phyloP scores from a whole-genome alignment of 1,140 invertebrate genomes.

The Meloidogyne hapla region DNA sequence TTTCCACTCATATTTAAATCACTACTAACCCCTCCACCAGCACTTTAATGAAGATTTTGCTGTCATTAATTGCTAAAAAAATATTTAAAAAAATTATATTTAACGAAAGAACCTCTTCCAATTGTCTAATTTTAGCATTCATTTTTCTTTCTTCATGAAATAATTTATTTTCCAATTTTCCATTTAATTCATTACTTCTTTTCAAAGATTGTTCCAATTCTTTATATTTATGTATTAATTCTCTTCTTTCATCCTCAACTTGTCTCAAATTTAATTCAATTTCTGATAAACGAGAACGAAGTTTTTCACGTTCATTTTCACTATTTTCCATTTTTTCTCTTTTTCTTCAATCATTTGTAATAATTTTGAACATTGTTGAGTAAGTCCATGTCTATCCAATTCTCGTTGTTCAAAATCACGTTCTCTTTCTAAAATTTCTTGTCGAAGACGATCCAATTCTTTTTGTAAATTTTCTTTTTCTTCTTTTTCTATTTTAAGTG shows the following conservation, averaged over 20 bases:
- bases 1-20: conserved; percentile 44
- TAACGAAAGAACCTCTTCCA: conserved; percentile 29
- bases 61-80: conserved; percentile 31
- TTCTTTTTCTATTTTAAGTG: conserved; percentile 27
- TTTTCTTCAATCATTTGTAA: conserved; percentile 42
- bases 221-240: conserved; percentile 18
- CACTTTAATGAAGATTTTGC: conserved; percentile 32
- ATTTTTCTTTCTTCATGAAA: conserved; percentile 37
- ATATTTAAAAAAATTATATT: background rate
- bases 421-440: conserved; percentile 33
- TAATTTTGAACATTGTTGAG: conserved; percentile 32
- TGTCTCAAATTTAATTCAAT: conserved; percentile 22
- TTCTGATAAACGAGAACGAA: conserved; percentile 31
- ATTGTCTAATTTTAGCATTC: conserved; percentile 32
- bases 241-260: conserved; percentile 36
- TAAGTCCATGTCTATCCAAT: conserved; percentile 25
- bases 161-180: conserved; percentile 38
- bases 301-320: conserved; percentile 32
- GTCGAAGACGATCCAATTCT: conserved; percentile 31
- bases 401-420: conserved; percentile 32
- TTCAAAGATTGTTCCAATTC: conserved; percentile 35
- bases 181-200: conserved; percentile 33
- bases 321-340: conserved; percentile 39
- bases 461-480: conserved; percentile 33
- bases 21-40: conserved; percentile 24